Evolutionary conservation across 2,888 invertebrate species (phyloP), one percentile per base, ranked within the genome.

Genomic region (Ormia ochracea): DNA sequence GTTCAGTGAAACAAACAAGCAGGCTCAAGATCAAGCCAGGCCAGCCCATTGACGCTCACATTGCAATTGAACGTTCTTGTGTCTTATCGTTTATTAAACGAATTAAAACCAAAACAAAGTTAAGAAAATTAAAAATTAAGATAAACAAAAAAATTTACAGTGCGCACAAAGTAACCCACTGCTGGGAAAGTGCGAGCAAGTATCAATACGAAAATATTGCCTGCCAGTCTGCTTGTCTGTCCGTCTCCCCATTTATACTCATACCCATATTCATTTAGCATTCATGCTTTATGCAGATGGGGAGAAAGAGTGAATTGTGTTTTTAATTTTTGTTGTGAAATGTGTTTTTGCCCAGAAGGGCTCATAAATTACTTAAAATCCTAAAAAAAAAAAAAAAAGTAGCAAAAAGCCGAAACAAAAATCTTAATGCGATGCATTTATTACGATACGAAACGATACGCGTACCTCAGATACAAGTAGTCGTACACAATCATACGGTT

Each of bases 401-500:
- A 65, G 33, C 23, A 45, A 81, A 82, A 82, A 82, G 28, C 26
- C 78, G 65, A 81, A 72, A 79, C 63, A 74, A 61, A 66, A 31
- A 21, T 36, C 73, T 59, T 72, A 79, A 73, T 72, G 81, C 65
- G 82, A 85, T 84, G 81, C 52, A 36, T 66, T 70, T 33, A 43
- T 65, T 65, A 66, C 33, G 66, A 66, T 74, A 41, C 48, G 23
- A 61, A 75, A 45, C 17, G 61, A 45, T 61, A 45, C 56, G 56
- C 38, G 48, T 45, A 48, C 38, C 12, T 31, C 19, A 23, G 48
- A 38, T 17, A 58, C 56, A 58, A 74, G 63, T 63, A 54, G 33
- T 14, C 7, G 38, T 36, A 75, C 43, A 59, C 83, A 84, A 82
- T 85, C 84, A 79, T 84, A 86, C 87, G 83, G 87, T 87, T 87